Base-by-base conservation (phyloP, 2,888 invertebrate genomes). In the Dexiosoma caninum region DNA sequence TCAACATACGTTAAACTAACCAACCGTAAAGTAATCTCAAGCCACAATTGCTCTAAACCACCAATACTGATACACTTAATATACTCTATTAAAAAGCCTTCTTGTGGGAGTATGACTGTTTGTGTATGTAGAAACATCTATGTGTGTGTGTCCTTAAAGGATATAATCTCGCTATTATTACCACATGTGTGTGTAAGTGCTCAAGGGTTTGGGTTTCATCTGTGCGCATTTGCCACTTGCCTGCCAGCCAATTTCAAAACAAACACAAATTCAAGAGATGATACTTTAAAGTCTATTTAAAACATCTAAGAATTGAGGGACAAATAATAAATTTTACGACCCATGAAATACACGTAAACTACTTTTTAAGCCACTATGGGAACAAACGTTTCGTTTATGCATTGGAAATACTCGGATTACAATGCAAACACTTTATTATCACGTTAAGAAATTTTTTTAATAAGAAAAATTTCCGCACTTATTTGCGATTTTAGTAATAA, bases 1-100 rank as follows among this genome's bases (percentile, higher is more conserved):
- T 81, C 81, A 81, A 81, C 81, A 77, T 77, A 53, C 72, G 81
- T 81, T 77, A 77, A 77, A 81, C 77, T 66, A 77, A 74, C 77
- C 81, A 81, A 81, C 69, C 77, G 64, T 72, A 77, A 77, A 77
- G 76, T 74, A 81, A 81, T 81, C 81, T 77, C 42, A 64, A 77
- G 77, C 77, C 81, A 64, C 72, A 81, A 77, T 64, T 81, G 77
- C 57, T 81, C 42, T 51, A 64, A 42, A 42, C 27, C 59, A 49
- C 30, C 59, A 23, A 23, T 16, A 42, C 23, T 16, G 6, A 14
- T 51, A 23, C 10, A 10, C 19, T 9, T 16, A 12, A 60, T 7
- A 57, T n/a, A 60, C 46, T 16, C 7, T 57, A 3, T 14, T 16
- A 59, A 19, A 19, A 1, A 14, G 51, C 23, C 14, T 35, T 53